These are phyloP conservation scores for Palythoa caribaeorum DNA, from an alignment of 92 coral and sea anemone species.

Conservation along the genomic window DNA sequence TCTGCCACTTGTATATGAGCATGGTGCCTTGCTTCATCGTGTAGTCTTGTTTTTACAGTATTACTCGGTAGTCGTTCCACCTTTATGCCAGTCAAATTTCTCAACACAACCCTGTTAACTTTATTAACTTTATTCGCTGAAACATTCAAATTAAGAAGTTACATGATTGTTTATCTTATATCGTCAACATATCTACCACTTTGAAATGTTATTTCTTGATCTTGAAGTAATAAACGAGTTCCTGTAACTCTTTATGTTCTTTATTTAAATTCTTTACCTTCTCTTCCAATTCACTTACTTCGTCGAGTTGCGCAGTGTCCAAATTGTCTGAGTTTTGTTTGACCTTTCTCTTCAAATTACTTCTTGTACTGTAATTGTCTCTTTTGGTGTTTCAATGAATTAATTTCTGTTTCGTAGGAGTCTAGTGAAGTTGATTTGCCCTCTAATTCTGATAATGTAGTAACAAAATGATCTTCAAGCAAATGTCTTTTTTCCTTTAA, in stretches of 20 bases:
- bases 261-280: background rate
- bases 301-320: background rate
- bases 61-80: constrained; percentile 18
- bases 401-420: background rate
- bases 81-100: background rate
- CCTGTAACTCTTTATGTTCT: background rate
- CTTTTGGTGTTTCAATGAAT: background rate
- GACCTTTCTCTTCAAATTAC: constrained; percentile 8
- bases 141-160: background rate
- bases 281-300: background rate
- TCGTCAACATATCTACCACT: constrained; percentile 4
- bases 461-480: background rate
- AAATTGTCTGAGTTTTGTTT: background rate
- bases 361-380: background rate
- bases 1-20: constrained; percentile 14
- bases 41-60: constrained; percentile 10
- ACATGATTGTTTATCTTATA: background rate
- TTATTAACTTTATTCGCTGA: constrained; percentile 15
- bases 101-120: background rate
- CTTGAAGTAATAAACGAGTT: constrained; percentile 10
- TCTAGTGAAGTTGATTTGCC: background rate
- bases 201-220: constrained; percentile 5
- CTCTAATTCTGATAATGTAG: background rate
- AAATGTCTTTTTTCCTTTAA: background rate
- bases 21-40: background rate